Evolutionary conservation across 2,797 vertebrate genomes (phyloP).

Genomic region (Sebastes matsubarae): DNA sequence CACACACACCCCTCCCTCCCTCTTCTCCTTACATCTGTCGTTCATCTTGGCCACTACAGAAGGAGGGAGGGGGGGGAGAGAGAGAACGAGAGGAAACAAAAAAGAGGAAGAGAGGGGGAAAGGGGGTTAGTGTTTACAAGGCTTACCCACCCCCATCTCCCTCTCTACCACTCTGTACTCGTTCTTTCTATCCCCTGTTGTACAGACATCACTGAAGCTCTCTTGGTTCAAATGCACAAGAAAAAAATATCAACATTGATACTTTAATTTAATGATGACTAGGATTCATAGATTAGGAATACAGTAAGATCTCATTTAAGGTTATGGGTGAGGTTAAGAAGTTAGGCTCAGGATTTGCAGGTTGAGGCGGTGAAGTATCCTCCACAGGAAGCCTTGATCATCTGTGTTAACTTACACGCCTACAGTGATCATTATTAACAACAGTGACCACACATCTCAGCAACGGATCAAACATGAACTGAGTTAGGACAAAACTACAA

Average conservation of each 20-base stretch:
- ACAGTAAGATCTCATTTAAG: background rate
- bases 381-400: background rate
- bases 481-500: background rate
- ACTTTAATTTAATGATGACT: background rate
- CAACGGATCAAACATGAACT: background rate
- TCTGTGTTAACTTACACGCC: background rate
- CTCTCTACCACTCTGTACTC: conserved; percentile 65
- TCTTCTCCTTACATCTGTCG: conserved; percentile 86
- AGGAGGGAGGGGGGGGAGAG: conserved; percentile 80
- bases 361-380: background rate
- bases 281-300: background rate
- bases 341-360: background rate
- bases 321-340: background rate
- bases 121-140: conserved; percentile 83
- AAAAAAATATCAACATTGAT: background rate
- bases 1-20: conserved; percentile 73
- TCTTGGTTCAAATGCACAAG: background rate
- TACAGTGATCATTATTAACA: background rate
- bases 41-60: conserved; percentile 89
- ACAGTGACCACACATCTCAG: background rate
- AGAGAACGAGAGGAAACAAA: conserved; percentile 83
- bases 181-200: conserved; percentile 56
- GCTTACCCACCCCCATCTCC: conserved; percentile 74
- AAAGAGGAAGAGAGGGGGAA: conserved; percentile 85
- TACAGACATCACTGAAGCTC: conserved; percentile 3